phyloP scores from a whole-genome alignment of 2,797 vertebrate genomes.

The Tragelaphus oryx region DNA sequence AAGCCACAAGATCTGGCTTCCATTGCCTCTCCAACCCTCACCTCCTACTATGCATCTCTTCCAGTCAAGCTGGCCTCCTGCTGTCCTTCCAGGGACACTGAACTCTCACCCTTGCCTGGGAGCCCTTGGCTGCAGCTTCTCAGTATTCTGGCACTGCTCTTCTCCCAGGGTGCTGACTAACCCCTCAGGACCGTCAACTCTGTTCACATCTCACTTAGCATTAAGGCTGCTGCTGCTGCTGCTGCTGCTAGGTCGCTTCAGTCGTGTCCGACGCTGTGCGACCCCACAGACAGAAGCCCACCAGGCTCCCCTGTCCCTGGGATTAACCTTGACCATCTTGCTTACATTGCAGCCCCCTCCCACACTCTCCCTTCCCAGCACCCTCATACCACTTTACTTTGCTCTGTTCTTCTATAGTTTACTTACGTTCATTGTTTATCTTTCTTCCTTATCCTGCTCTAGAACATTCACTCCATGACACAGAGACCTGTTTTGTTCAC shows the following conservation, averaged over 20 bases:
- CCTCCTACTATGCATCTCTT: background rate
- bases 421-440: background rate
- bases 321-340: background rate
- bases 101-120: background rate
- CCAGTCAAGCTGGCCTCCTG: background rate
- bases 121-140: background rate
- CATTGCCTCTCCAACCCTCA: background rate
- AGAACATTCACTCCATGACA: background rate
- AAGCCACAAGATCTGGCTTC: background rate
- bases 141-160: background rate
- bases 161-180: background rate
- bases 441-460: background rate
- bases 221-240: no score
- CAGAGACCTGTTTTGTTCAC: conserved; percentile 5
- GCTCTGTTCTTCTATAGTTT: background rate
- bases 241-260: no score
- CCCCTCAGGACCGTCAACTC: background rate
- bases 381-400: background rate
- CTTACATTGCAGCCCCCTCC: background rate
- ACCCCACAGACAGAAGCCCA: no score
- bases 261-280: no score
- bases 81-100: background rate
- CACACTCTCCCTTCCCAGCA: background rate
- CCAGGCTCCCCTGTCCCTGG: no score
- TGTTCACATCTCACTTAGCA: background rate